phyloP scores from a whole-genome alignment of 2,797 vertebrate species.

The Urocyon cinereoargenteus region DNA sequence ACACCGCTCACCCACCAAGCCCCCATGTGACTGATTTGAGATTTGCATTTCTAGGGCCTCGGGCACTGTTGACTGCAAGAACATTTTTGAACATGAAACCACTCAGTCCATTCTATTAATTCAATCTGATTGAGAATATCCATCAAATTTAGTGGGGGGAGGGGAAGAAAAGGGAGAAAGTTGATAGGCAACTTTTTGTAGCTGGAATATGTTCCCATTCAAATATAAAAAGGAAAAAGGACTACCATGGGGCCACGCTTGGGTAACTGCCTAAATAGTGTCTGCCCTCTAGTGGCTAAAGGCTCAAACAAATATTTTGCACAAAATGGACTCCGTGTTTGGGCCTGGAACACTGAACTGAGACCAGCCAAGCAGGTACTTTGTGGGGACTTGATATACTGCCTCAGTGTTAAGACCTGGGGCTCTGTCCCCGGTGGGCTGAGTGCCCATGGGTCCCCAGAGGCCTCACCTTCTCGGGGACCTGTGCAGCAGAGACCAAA shows the following conservation, averaged over 20 bases:
- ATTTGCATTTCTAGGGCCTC: not conserved
- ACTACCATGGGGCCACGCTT: not conserved
- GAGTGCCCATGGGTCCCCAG: not conserved
- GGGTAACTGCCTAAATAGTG: not conserved
- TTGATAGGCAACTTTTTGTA: not conserved
- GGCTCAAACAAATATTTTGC: not conserved
- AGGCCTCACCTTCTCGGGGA: not conserved
- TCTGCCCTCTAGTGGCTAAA: constrained; percentile 70
- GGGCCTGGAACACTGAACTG: not conserved
- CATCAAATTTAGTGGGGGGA: not conserved
- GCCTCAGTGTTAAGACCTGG: not conserved
- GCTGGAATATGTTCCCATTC: not conserved
- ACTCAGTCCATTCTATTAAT: not conserved
- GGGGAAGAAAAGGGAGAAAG: not conserved
- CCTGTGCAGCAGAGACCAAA: not conserved
- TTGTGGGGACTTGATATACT: not conserved
- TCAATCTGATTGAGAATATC: not conserved
- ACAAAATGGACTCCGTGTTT: not conserved
- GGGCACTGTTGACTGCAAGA: not conserved
- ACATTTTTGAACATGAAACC: not conserved
- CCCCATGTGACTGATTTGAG: not conserved
- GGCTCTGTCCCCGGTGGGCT: not conserved
- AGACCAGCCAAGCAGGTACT: not conserved
- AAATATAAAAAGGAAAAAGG: not conserved
- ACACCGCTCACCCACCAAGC: not conserved